Base-by-base conservation (phyloP, 1,140 invertebrate genomes). In the Trichomalopsis sarcophagae region DNA sequence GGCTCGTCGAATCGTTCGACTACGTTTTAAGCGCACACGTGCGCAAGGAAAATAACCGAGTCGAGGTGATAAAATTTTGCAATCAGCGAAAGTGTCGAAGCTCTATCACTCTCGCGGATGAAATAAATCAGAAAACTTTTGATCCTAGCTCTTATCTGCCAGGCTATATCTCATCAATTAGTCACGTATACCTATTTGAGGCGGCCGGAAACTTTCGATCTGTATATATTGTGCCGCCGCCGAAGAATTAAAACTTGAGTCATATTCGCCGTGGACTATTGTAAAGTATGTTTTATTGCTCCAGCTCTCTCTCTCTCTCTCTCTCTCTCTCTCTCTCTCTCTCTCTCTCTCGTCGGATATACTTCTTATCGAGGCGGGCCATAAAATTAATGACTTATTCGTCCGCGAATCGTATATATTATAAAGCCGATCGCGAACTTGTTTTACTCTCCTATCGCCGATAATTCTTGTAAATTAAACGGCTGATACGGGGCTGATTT, bases 391-490 rank as follows among this genome's bases (percentile, higher is more conserved):
- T 62, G 55, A 62, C 55, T 44, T 36, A 36, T 36, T 62, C 21
- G 55, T 21, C n/a, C 5, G 17, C 21, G 55, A n/a, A 62, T 62
- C 55, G 1, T 50, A 50, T 50, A 50, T 50, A 50, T 13, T 50
- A 50, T 50, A 50, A 50, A 50, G 47, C 9, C 13, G 47, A 13
- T 62, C 55, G 55, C 55, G 4, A 62, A 62, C 55, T 62, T 62
- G 55, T 62, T 62, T 62, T n/a, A 62, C 21, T 7, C 55, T n/a
- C 55, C n/a, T 62, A 62, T 62, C 55, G 17, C 7, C 55, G 55
- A 62, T n/a, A n/a, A 62, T 62, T 62, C 55, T 62, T 62, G 55
- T 62, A 62, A 62, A 62, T 62, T 62, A 62, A 62, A 62, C 55
- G 17, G 7, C 55, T 7, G 55, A 62, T 62, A 62, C 14, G 55